Evolutionary conservation across 2,888 invertebrate genomes (phyloP).

Genomic region (Litoditis marina): DNA sequence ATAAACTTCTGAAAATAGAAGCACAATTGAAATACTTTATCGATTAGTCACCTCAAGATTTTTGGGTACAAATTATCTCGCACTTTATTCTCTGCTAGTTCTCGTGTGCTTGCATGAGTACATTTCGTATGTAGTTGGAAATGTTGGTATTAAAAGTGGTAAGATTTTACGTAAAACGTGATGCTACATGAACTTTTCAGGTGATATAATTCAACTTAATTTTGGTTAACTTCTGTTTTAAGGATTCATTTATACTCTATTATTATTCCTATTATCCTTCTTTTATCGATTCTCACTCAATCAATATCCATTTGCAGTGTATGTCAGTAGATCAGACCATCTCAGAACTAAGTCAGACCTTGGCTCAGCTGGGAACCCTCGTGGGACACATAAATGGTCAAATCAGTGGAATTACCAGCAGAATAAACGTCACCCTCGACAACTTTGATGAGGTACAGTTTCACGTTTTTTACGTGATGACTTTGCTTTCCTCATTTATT

Average conservation of each 20-base stretch:
- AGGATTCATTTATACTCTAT: not conserved
- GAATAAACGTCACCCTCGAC: constrained; percentile 57
- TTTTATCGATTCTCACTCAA: not conserved
- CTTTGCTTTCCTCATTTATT: not conserved
- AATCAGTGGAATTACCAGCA: constrained; percentile 54
- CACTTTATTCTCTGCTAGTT: too few relatives aligned
- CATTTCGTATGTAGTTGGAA: too few relatives aligned
- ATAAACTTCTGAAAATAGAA: too few relatives aligned
- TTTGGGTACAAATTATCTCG: too few relatives aligned
- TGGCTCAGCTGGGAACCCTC: constrained; percentile 53
- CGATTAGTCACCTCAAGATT: too few relatives aligned
- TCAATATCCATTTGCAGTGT: not conserved
- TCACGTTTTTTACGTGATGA: not conserved
- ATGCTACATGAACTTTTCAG: too few relatives aligned
- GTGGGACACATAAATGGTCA: constrained; percentile 59
- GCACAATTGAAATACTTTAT: too few relatives aligned
- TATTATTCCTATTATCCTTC: constrained; percentile 4
- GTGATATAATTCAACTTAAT: too few relatives aligned
- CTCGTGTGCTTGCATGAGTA: too few relatives aligned
- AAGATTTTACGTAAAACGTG: too few relatives aligned
- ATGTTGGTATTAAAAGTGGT: too few relatives aligned
- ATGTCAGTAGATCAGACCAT: constrained; percentile 60
- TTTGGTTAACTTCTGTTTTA: too few relatives aligned
- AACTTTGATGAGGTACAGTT: constrained; percentile 51
- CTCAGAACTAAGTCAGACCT: constrained; percentile 54